Evolutionary conservation across 2,797 vertebrate species (phyloP).

Genomic region (Saxicola maurus): DNA sequence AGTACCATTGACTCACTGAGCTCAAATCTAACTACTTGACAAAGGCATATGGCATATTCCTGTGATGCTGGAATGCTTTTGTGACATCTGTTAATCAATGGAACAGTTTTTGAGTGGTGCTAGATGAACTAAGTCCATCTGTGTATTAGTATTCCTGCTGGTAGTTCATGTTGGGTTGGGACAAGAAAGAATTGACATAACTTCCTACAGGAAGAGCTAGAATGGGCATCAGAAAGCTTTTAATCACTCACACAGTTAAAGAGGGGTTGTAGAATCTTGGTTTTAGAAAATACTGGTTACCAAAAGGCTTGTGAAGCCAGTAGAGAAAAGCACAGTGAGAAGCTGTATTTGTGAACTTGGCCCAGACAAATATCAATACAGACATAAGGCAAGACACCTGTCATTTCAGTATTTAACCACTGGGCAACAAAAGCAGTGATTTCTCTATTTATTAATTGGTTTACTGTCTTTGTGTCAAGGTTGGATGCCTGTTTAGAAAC

Average conservation of each 20-base stretch:
- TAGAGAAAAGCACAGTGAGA: background rate
- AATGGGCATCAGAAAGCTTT: background rate
- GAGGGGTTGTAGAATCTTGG: background rate
- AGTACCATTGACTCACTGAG: background rate
- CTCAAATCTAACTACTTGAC: background rate
- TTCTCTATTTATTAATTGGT: background rate
- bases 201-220: background rate
- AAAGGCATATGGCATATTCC: background rate
- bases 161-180: background rate
- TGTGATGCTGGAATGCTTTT: background rate
- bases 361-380: background rate
- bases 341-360: background rate
- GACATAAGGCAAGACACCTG: background rate
- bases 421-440: background rate
- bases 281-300: background rate
- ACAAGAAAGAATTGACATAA: background rate
- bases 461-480: background rate
- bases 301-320: background rate
- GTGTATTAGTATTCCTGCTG: background rate
- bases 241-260: background rate
- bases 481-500: background rate
- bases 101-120: background rate
- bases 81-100: background rate
- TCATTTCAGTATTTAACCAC: background rate
- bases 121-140: background rate